Conservation (phyloP, 92 coral and sea anemone genomes). For the Paramuricea clavata region DNA sequence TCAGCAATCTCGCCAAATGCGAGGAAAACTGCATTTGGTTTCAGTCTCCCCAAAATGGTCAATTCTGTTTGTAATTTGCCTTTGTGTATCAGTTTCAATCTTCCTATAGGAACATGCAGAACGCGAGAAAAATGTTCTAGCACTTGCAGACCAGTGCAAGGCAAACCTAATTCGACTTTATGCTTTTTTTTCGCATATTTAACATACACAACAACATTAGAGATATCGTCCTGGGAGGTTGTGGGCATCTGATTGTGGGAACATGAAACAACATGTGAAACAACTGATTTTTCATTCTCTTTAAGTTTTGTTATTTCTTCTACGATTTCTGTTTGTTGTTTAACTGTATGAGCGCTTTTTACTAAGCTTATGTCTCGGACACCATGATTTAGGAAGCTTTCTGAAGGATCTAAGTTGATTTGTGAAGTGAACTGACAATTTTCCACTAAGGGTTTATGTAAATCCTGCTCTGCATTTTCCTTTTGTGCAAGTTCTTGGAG, state of each 20-base stretch:
- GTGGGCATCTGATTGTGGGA: no score
- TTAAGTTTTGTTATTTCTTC: background rate
- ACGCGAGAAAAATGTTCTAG: conserved; percentile 70
- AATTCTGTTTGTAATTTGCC: conserved; percentile 77
- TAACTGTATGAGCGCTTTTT: background rate
- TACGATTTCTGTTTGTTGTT: background rate
- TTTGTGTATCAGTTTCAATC: conserved; percentile 84
- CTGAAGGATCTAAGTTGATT: background rate
- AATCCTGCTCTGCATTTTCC: background rate
- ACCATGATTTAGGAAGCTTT: background rate
- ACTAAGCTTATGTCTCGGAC: background rate
- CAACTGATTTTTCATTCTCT: background rate
- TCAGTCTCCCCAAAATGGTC: conserved; percentile 62
- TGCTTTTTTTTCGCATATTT: conserved; percentile 84
- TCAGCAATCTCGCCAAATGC: conserved; percentile 94
- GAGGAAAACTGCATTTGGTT: conserved; percentile 74
- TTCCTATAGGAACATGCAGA: conserved; percentile 74
- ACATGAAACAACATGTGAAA: background rate
- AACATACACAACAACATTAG: conserved; percentile 55
- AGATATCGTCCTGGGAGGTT: background rate
- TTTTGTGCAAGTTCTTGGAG: background rate
- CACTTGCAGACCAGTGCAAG: conserved; percentile 35
- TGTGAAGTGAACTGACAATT: background rate
- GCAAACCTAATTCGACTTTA: conserved; percentile 55
- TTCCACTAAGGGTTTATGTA: background rate